Percentiles rank a stretch among this genome's conserved stretches.
phyloP scores from a whole-genome alignment of 2,888 invertebrate genomes.

The Pollenia amentaria region DNA sequence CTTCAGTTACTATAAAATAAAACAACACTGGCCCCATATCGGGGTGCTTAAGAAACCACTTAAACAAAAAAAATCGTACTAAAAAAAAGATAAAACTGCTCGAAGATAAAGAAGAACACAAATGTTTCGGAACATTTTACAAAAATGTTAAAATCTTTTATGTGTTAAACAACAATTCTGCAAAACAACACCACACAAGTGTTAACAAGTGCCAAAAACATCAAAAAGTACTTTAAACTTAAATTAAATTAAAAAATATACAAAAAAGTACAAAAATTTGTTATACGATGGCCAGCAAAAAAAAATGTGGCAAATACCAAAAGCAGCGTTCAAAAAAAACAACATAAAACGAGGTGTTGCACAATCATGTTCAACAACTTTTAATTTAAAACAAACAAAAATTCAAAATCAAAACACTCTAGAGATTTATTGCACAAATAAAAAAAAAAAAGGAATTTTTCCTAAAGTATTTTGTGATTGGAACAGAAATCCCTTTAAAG shows the following conservation, averaged over 20 bases:
- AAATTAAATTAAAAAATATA: conserved; percentile 48
- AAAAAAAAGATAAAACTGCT: not conserved
- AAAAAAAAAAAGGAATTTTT: conserved; percentile 30
- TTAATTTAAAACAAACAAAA: conserved; percentile 49
- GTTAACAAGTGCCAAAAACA: conserved; percentile 74
- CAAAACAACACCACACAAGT: conserved; percentile 53
- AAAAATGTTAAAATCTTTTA: conserved; percentile 65
- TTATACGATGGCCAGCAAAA: conserved; percentile 29
- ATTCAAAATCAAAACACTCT: conserved; percentile 41
- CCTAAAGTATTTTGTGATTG: conserved; percentile 37
- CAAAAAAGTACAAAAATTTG: conserved; percentile 4
- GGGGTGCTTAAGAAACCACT: too few species aligned
- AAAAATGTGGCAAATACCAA: conserved; percentile 43
- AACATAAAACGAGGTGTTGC: conserved; percentile 64
- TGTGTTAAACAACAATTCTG: conserved; percentile 57
- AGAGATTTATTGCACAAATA: conserved; percentile 26
- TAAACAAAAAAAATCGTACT: not conserved
- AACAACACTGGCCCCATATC: too few species aligned
- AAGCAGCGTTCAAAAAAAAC: not conserved
- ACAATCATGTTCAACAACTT: conserved; percentile 61
- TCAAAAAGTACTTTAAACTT: conserved; percentile 73
- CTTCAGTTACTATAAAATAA: too few species aligned
- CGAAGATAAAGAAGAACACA: conserved; percentile 5
- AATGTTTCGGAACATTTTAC: not conserved
- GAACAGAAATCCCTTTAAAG: conserved; percentile 62